Base-by-base conservation (phyloP, 1,140 invertebrate genomes). In the Papilio dardanus region DNA sequence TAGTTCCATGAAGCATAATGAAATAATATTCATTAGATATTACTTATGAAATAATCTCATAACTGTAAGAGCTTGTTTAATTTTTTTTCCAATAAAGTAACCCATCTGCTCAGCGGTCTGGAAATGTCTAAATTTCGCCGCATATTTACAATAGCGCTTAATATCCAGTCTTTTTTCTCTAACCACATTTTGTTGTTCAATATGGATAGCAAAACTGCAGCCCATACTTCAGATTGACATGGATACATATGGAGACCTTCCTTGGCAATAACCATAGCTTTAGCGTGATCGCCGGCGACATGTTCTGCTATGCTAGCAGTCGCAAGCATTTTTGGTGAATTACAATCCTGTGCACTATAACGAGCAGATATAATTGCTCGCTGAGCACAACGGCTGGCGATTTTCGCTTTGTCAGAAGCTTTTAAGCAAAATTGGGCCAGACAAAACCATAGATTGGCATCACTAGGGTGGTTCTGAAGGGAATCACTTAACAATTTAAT, bases 251-350 rank as follows among this genome's bases (percentile, higher is more conserved):
- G 92, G 19, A 93, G 77, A 6, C 90, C 92, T 69, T 81, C 76
- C 78, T 92, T 92, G 24, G 88, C 90, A 46, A 90, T 83, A 35
- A 79, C 35, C 21, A 89, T 77, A 31, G 88, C 83, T 76, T 88
- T 89, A 1, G 46, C 19, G 46, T 69, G 77, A 73, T 92, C 82
- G 14, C 92, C 92, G 50, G 84, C 82, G n/a, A 89, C 76, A 75
- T 91, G 84, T 79, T 93, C 91, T 40, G 90, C 86, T 71, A 93
- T 85, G 79, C 89, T 91, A 33, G 91, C 90, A 28, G 89, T 87
- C 16, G 91, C 86, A 68, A 92, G 76, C 73, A 93, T 87, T 86
- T 91, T 90, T 30, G 83, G 84, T 74, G 85, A 79, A 73, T 88
- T 76, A 69, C 46, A 84, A 21, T 81, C 58, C 54, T 71, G 81